Conservation (phyloP, 2,113 vertebrate species). For the Cyprinodon variegatus region DNA sequence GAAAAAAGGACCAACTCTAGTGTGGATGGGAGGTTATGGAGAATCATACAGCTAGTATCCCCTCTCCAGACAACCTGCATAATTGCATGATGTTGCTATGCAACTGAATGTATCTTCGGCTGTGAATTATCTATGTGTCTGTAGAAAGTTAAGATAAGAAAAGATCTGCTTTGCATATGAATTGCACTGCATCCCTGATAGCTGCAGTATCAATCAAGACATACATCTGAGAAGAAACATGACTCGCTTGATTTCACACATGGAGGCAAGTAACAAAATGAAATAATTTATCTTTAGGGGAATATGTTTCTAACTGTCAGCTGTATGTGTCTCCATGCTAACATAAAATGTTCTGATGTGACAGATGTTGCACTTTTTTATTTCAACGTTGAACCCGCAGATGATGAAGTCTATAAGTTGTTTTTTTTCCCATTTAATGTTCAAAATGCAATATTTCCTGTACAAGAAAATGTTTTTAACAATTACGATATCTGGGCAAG, state of each 20-base stretch:
- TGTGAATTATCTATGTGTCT: conserved; percentile 69
- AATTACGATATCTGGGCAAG: too few relatives aligned
- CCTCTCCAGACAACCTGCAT: conserved; percentile 63
- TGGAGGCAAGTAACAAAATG: neutral
- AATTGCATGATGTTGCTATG: conserved; percentile 81
- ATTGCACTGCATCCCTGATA: conserved; percentile 43
- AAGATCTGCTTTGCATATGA: conserved; percentile 67
- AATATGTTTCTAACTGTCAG: neutral
- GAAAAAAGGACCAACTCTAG: conserved; percentile 23
- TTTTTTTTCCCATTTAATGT: neutral
- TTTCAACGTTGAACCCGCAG: neutral
- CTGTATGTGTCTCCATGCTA: neutral
- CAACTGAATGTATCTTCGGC: conserved; percentile 70
- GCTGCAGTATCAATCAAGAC: conserved; percentile 37
- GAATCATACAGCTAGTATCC: conserved; percentile 47
- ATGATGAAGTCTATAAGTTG: neutral
- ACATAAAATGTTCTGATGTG: neutral
- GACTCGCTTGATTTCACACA: conserved; percentile 16
- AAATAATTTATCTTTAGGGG: neutral
- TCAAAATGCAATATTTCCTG: too few relatives aligned
- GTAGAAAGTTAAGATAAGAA: conserved; percentile 66
- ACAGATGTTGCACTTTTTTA: neutral
- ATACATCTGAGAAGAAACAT: conserved; percentile 10
- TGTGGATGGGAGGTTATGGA: conserved; percentile 42
- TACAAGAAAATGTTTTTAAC: too few relatives aligned